Evolutionary conservation across 2,113 vertebrate species (phyloP).

Genomic region (Rafetus swinhoei): DNA sequence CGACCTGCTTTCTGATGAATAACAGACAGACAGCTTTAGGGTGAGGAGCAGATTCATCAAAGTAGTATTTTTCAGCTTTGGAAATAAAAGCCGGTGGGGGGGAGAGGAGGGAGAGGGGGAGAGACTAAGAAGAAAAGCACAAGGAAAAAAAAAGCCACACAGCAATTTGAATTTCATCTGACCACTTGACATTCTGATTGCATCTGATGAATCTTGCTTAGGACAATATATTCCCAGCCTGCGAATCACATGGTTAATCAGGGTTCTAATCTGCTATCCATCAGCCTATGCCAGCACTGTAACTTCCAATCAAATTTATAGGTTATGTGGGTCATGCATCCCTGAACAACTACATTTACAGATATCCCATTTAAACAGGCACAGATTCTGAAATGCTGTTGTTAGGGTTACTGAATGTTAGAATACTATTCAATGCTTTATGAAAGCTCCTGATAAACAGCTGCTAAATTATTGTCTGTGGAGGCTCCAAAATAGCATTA

Average conservation of each 20-base stretch:
- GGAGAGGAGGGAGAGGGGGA: too few relatives aligned
- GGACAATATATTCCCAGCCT: slow-evolving; percentile 82
- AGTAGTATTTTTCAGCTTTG: slow-evolving; percentile 81
- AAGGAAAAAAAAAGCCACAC: slow-evolving; percentile 28
- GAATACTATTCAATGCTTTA: slow-evolving; percentile 71
- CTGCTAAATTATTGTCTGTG: slow-evolving; percentile 74
- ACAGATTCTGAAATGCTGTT: slow-evolving; percentile 72
- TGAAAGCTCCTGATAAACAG: slow-evolving; percentile 75
- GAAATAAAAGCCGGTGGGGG: slow-evolving; percentile 49
- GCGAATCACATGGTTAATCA: slow-evolving; percentile 84
- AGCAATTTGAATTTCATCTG: slow-evolving; percentile 82
- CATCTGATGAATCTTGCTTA: slow-evolving; percentile 83
- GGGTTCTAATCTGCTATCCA: slow-evolving; percentile 85
- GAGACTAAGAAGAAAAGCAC: slow-evolving; percentile 70
- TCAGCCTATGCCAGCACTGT: slow-evolving; percentile 78
- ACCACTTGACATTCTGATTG: slow-evolving; percentile 87
- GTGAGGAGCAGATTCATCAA: slow-evolving; percentile 88
- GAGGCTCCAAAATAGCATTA: slow-evolving; percentile 73
- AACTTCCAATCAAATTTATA: slow-evolving; percentile 86
- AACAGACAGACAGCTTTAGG: slow-evolving; percentile 91
- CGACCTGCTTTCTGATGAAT: slow-evolving; percentile 87
- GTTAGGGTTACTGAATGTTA: slow-evolving; percentile 68
- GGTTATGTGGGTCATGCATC: slow-evolving; percentile 84
- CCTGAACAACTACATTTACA: slow-evolving; percentile 78
- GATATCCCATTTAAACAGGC: slow-evolving; percentile 74